Evolutionary conservation across 2,113 vertebrate genomes (phyloP), one percentile per base, ranked within the genome.

Genomic region (Copsychus sechellarum): DNA sequence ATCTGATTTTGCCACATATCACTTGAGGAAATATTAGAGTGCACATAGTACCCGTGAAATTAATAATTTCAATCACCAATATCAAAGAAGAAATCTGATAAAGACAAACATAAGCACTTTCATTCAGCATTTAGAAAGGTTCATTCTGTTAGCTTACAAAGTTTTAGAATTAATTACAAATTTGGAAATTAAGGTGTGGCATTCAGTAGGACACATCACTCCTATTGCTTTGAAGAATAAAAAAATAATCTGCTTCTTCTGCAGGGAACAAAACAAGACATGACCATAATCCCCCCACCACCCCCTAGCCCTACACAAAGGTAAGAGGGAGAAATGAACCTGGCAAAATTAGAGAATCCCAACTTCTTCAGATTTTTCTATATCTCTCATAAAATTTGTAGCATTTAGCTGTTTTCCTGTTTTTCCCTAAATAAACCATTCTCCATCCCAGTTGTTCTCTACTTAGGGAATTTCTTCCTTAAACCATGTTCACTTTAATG

Each of bases 401-500:
- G 40, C 54, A 94, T 85, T 93, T 84, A 86, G 51, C 67, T 8
- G 9, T 87, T 86, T 73, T 65, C 24, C 56, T 81, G 25, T 61
- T 87, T 92, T 86, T 79, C 53, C 29, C 38, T 85, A 57, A 77
- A 90, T 34, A 48, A 28, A 77, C 70, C 25, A 36, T 81, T 91
- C 76, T 34, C 15, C 21, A 45, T 90, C 65, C 66, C 43, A 90
- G 50, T 71, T 89, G 36, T 90, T 84, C 73, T 91, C 86, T 91
- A 70, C 36, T 85, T 36, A 54, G 71, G 40, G 31, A 93, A 82
- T 93, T 95, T 83, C 77, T 95, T 60, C 88, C 89, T 94, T 89
- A 66, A 91, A 77, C 78, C 85, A 31, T 67, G 81, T 91, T 97
- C 93, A 29, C 66, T 96, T 96, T 73, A 97, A 96, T 95, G 64